phyloP scores from a whole-genome alignment of 2,113 vertebrate genomes.

The Xiphorhynchus elegans region DNA sequence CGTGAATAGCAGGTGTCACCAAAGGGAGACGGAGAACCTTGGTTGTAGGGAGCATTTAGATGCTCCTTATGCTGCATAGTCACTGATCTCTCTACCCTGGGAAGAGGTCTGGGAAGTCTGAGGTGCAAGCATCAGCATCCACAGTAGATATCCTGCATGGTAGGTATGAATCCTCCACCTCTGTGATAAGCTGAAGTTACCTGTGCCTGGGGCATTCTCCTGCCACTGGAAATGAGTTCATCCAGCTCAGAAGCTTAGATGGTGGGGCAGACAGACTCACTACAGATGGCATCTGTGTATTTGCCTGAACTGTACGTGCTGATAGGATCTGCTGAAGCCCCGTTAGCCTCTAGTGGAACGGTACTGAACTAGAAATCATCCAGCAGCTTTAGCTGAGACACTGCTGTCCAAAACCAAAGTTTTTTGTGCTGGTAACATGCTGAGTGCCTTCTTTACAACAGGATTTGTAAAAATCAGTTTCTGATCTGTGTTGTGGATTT shows the following conservation, averaged over 20 bases:
- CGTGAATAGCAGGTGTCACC: not conserved
- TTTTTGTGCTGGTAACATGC: not conserved
- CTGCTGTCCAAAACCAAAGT: not conserved
- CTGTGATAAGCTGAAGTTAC: not conserved
- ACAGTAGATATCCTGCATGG: not conserved
- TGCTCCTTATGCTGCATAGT: not conserved
- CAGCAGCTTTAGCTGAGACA: not conserved
- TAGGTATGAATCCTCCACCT: not conserved
- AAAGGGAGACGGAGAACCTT: not conserved
- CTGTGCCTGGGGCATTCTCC: not conserved
- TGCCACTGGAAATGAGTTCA: not conserved
- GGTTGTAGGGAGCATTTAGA: not conserved
- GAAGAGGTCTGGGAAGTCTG: not conserved
- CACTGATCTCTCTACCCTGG: not conserved
- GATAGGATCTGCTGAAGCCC: not conserved
- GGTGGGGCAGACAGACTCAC: not conserved
- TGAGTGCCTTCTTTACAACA: not conserved
- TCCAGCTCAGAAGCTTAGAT: not conserved
- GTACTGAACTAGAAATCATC: not conserved
- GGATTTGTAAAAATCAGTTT: not conserved
- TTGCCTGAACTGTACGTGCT: not conserved
- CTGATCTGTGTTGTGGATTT: not conserved
- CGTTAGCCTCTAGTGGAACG: accelerated
- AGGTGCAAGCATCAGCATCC: not conserved
- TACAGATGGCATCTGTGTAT: not conserved